Evolutionary conservation across 23 tunicate species (phyloP).

Genomic region (Styela clava): DNA sequence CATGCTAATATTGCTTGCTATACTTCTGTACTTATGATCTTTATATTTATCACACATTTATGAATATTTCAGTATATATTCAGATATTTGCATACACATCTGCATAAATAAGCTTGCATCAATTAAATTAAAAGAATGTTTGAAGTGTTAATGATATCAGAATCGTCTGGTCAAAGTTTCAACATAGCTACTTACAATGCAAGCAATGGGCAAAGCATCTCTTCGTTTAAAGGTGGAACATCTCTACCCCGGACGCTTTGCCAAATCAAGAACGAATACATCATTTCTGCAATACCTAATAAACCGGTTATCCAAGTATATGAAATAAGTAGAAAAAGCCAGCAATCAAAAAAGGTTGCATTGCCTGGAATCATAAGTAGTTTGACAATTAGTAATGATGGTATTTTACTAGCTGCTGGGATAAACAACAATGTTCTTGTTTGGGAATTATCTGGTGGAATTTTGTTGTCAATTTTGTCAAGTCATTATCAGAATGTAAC

Average conservation of each 20-base stretch:
- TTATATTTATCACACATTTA: too few relatives aligned
- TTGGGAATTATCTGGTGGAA: slow-evolving; percentile 63
- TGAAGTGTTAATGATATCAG: slow-evolving; percentile 47
- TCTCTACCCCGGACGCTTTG: slow-evolving; percentile 38
- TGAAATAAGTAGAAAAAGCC: slow-evolving; percentile 49
- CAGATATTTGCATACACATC: too few relatives aligned
- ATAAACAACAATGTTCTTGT: slow-evolving; percentile 45
- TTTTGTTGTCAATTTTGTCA: slow-evolving; percentile 45
- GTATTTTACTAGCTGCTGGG: slow-evolving; percentile 60
- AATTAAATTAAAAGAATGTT: too few relatives aligned
- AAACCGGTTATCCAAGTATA: slow-evolving; percentile 57
- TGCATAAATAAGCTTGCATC: too few relatives aligned
- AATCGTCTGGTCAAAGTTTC: slow-evolving; percentile 34
- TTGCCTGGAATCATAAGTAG: slow-evolving; percentile 63
- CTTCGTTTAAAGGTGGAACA: slow-evolving; percentile 51
- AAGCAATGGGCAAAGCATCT: slow-evolving; percentile 38
- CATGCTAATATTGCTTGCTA: too few relatives aligned
- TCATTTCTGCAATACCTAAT: slow-evolving; percentile 55
- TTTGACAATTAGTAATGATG: slow-evolving; percentile 37
- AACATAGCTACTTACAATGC: slow-evolving; percentile 36
- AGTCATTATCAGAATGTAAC: slow-evolving; percentile 76
- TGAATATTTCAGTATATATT: too few relatives aligned
- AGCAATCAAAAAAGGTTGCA: slow-evolving; percentile 44
- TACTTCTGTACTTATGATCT: too few relatives aligned
- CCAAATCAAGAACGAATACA: slow-evolving; percentile 29